A percentile compares a stretch with the other conserved stretches of the same genome.
Evolutionary conservation across 2,113 vertebrate species (phyloP).

Genomic region (Xyliphius kryptos): DNA sequence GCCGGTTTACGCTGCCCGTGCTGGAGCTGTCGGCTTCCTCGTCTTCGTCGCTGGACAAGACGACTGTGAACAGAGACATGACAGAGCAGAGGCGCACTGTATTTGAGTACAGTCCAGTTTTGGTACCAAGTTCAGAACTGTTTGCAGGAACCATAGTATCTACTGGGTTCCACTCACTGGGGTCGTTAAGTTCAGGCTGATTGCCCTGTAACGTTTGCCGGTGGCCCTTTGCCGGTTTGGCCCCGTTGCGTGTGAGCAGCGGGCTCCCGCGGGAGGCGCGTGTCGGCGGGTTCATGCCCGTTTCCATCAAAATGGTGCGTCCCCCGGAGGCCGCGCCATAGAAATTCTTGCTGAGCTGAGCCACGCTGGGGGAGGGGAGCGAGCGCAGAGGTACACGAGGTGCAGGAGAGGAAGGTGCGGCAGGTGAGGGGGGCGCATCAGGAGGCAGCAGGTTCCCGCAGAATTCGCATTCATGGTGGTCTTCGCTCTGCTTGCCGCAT

Average conservation of each 20-base stretch:
- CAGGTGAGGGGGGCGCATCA: constrained; percentile 54
- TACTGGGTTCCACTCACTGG: constrained; percentile 72
- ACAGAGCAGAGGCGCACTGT: no score
- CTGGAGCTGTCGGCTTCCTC: constrained; percentile 77
- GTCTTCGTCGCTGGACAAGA: constrained; percentile 81
- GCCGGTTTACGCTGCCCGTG: constrained; percentile 70
- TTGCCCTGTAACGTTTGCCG: constrained; percentile 56
- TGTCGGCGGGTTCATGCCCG: constrained; percentile 58
- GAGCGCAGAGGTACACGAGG: constrained; percentile 77
- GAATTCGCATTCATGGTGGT: constrained; percentile 68
- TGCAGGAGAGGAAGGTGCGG: constrained; percentile 52
- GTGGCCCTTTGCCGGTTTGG: constrained; percentile 63
- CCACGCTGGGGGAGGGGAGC: constrained; percentile 65
- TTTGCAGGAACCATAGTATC: no score
- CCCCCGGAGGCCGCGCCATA: constrained; percentile 61
- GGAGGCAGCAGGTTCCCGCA: constrained; percentile 62
- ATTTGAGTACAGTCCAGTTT: no score
- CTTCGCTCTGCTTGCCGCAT: constrained; percentile 71
- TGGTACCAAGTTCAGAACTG: no score
- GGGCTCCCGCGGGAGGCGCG: constrained; percentile 59
- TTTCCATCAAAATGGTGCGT: constrained; percentile 52
- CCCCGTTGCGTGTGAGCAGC: constrained; percentile 66
- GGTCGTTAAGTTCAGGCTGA: constrained; percentile 78
- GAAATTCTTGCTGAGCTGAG: constrained; percentile 71
- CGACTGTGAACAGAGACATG: constrained; percentile 61